Percentiles rank a stretch among this genome's conserved stretches.
These are phyloP conservation scores for Micromesistius poutassou DNA, from an alignment of 2,797 vertebrate species.

Conservation along the genomic window DNA sequence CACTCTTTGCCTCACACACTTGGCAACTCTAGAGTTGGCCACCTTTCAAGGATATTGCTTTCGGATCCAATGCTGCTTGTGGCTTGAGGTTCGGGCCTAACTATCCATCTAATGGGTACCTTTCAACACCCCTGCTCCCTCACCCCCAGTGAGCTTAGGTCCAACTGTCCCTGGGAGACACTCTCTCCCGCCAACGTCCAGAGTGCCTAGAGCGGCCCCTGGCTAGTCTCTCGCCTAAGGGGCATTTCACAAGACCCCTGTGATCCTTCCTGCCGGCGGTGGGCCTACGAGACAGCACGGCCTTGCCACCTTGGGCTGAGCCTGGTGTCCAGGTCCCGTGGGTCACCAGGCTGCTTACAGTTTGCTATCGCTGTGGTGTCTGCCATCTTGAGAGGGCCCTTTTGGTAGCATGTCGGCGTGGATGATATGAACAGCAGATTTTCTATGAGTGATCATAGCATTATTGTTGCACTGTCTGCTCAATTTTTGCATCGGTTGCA, in stretches of 20 bases:
- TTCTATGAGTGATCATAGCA: neutral
- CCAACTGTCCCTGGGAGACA: neutral
- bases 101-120: neutral
- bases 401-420: neutral
- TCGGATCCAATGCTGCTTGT: neutral
- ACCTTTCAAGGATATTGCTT: neutral
- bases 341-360: neutral
- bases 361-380: neutral
- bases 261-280: neutral
- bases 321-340: neutral
- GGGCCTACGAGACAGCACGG: neutral
- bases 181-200: neutral
- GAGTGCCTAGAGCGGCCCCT: neutral
- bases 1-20: neutral
- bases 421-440: neutral
- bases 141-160: neutral
- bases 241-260: conserved; percentile 4
- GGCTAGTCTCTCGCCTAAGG: neutral
- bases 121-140: neutral
- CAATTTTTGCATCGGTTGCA: neutral
- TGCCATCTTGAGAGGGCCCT: neutral
- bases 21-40: neutral
- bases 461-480: neutral
- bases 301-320: neutral
- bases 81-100: neutral